phyloP scores from a whole-genome alignment of 2,113 vertebrate species.

The Serinus canaria region DNA sequence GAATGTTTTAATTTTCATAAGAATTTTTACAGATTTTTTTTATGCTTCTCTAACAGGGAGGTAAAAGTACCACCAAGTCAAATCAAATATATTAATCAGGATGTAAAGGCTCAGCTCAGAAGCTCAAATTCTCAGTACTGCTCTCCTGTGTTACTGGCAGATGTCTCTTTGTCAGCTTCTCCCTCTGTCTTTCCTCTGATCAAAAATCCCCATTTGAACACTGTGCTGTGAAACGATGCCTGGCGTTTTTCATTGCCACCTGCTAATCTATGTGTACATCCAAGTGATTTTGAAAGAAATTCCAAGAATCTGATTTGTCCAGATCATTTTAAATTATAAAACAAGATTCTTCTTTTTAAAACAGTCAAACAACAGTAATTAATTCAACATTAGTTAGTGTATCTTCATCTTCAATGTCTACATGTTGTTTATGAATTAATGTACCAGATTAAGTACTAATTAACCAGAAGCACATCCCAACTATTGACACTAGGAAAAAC shows the following conservation, averaged over 20 bases:
- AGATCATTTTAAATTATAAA: not conserved
- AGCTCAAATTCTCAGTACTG: not conserved
- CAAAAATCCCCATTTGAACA: not conserved
- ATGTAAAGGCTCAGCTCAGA: not conserved
- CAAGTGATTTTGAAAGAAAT: not conserved
- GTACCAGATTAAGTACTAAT: not conserved
- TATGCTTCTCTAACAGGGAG: not conserved
- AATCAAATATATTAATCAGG: not conserved
- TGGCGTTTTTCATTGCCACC: not conserved
- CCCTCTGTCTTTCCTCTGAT: not conserved
- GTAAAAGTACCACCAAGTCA: not conserved
- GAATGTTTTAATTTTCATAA: not conserved
- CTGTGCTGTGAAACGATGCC: not conserved
- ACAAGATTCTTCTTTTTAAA: not conserved
- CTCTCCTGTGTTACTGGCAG: slow-evolving; percentile 4
- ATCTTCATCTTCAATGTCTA: not conserved
- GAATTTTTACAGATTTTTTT: not conserved
- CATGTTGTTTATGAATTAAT: not conserved
- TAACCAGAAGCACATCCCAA: not conserved
- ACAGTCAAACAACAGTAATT: not conserved
- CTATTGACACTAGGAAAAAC: not conserved
- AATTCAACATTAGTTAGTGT: not conserved
- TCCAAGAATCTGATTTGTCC: not conserved
- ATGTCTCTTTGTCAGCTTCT: slow-evolving; percentile 47
- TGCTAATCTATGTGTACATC: not conserved